phyloP scores from a whole-genome alignment of 2,113 vertebrate species.

The Trematomus loennbergii region DNA sequence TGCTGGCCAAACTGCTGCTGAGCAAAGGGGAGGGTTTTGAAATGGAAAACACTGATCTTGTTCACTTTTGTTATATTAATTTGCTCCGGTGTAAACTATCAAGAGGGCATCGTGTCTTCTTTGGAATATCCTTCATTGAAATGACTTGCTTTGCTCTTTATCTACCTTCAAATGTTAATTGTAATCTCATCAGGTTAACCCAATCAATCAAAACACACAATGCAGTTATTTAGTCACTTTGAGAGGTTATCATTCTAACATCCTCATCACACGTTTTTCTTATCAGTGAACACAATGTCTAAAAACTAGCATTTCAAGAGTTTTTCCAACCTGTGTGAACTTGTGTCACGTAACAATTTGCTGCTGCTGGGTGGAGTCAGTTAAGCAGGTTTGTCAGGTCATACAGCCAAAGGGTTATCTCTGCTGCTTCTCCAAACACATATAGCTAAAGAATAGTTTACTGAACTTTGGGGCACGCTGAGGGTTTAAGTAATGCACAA shows the following conservation, averaged over 20 bases:
- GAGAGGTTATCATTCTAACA: neutral
- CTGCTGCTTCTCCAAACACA: neutral
- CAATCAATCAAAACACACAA: neutral
- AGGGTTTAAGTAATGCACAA: neutral
- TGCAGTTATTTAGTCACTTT: neutral
- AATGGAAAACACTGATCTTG: neutral
- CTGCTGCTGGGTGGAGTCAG: neutral
- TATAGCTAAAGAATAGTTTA: neutral
- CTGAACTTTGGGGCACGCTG: neutral
- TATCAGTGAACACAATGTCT: neutral
- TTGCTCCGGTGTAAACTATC: neutral
- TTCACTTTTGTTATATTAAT: neutral
- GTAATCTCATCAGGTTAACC: neutral
- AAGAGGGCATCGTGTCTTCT: fast-evolving
- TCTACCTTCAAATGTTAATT: neutral
- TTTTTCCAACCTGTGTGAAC: neutral
- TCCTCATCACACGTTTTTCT: neutral
- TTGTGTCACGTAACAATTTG: neutral
- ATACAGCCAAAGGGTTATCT: neutral
- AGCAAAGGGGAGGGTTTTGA: neutral
- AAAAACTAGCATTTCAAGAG: neutral
- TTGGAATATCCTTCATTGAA: neutral
- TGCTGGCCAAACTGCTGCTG: neutral
- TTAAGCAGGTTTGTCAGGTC: conserved; percentile 35
- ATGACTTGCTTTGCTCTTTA: neutral